Evolutionary conservation across 37 sponge, comb jelly and placozoan genomes (phyloP).

Genomic region (Chondrilla cf. caribensis): DNA sequence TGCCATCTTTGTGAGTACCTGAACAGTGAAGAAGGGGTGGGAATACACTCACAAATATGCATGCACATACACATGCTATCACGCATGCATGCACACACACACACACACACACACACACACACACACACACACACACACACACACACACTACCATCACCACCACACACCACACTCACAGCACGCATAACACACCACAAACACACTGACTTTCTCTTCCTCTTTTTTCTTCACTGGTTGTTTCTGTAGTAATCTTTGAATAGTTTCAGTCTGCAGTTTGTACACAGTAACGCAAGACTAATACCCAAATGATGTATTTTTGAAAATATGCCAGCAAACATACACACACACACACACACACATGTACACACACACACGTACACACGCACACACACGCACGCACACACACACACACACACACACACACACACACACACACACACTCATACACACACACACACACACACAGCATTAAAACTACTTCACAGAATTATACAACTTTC

Average conservation of each 20-base stretch:
- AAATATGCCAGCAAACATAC: neutral
- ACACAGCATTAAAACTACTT: neutral
- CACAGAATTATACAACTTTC: neutral
- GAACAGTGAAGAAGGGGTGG: too few species aligned
- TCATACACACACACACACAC: constrained; percentile 3
- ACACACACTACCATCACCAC: too few species aligned
- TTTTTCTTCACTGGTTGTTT: constrained; percentile 73
- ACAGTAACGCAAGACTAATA: neutral
- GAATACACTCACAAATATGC: too few species aligned
- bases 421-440: constrained; percentile 21
- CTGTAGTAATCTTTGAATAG: constrained; percentile 66
- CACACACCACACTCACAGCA: too few species aligned
- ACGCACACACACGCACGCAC: constrained; percentile 12
- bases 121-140: constrained; percentile 4
- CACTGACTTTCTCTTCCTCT: constrained; percentile 41
- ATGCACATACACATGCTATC: too few species aligned
- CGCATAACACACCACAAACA: too few species aligned
- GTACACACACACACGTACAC: neutral
- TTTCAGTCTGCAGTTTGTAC: constrained; percentile 60
- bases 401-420: constrained; percentile 21
- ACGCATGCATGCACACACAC: neutral
- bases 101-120: constrained; percentile 5
- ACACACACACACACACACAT: neutral
- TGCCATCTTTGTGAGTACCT: too few species aligned
- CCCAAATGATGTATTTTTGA: neutral